Evolutionary conservation across 2,113 vertebrate species (phyloP), one percentile per base, ranked within the genome.

Genomic region (Microcebus murinus): DNA sequence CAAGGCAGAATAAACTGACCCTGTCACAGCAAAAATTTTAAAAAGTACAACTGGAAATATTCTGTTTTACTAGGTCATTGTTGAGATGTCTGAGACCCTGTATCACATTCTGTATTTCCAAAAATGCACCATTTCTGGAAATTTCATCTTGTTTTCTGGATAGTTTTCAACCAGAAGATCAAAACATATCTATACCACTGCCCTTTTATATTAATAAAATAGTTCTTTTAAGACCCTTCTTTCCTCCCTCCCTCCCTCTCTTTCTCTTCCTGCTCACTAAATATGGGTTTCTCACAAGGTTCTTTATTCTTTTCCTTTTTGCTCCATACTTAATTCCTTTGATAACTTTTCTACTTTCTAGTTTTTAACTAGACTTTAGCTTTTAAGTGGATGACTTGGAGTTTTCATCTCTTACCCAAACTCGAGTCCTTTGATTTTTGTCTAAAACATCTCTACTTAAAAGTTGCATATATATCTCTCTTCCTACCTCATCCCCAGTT

Each of bases 1-100:
- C 88, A 95, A 74, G 65, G 63, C 90, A 93, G 67, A 96, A 96
- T 96, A 97, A 97, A 90, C 71, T 50, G 94, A 93, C 94, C 91
- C 65, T 97, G 52, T 74, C 71, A 42, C 42, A 92, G 52, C 45
- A 39, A 71, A 27, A 82, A 20, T 21, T 20, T 45, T 25, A 31
- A 39, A 50, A 68, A 55, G n/a, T 68, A 25, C 17, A 83, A 14
- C 31, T 11, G 31, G 57, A 23, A 21, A 42, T 87, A n/a, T 91
- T 93, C 87, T 92, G n/a, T 48, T 48, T 27, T 87, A 83, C 31
- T 50, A 50, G 55, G 27, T 87, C n/a, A 50, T 71, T 84, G 48
- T 80, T 59, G 4, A 87, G n/a, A 36, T 92, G 48, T 57, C 13
- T 48, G 77, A 39, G 21, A 25, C 23, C 14, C 27, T 52, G 4